These are phyloP conservation scores for Ditula angustiorana DNA, from an alignment of 2,888 invertebrate genomes.

Conservation along the genomic window DNA sequence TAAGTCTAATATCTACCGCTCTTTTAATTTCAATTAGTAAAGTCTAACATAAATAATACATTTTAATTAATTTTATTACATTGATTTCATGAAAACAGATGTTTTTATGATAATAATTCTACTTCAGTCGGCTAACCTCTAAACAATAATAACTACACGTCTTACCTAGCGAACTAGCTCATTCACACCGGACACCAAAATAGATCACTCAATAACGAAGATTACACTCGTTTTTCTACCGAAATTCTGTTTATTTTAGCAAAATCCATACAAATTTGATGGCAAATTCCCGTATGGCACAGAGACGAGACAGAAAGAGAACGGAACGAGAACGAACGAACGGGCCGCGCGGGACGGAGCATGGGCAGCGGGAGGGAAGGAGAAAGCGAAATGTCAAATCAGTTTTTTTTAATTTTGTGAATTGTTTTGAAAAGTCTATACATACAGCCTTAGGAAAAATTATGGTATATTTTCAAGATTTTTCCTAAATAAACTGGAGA, in stretches of 20 bases:
- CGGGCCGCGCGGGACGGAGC: too few relatives aligned
- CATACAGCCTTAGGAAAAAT: too few relatives aligned
- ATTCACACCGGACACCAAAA: slow-evolving; percentile 2
- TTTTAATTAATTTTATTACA: background rate
- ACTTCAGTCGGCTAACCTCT: slow-evolving; percentile 28
- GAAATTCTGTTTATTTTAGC: background rate
- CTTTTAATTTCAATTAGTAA: background rate
- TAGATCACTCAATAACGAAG: slow-evolving; percentile 1
- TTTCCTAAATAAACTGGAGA: too few relatives aligned
- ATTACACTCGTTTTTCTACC: slow-evolving; percentile 1
- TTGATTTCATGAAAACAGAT: background rate
- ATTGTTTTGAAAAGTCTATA: too few relatives aligned
- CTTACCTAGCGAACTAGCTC: slow-evolving; percentile 17
- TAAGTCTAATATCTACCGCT: background rate
- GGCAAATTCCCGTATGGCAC: slow-evolving; percentile 22
- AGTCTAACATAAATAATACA: background rate
- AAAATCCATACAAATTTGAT: slow-evolving; percentile 1
- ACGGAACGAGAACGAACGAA: background rate
- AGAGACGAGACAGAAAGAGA: background rate
- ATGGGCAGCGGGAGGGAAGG: too few relatives aligned
- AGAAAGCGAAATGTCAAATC: too few relatives aligned
- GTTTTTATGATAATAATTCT: background rate
- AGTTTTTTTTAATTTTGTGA: too few relatives aligned
- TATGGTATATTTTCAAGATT: too few relatives aligned
- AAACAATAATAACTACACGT: background rate